Evolutionary conservation across 2,797 vertebrate species (phyloP).

Genomic region (Fringilla coelebs): DNA sequence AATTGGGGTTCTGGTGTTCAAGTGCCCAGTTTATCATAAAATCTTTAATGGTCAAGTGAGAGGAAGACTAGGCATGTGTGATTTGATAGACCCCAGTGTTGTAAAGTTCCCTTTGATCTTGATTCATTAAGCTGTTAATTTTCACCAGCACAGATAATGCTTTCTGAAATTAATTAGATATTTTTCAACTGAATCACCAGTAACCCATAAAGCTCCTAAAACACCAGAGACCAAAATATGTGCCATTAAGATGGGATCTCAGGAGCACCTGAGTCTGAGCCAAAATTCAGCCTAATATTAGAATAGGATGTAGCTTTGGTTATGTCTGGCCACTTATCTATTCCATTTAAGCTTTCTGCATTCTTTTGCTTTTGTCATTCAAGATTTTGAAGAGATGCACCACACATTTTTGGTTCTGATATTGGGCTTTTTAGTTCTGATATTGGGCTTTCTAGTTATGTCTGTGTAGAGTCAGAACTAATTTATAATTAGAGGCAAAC

Average conservation of each 20-base stretch:
- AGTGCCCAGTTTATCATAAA: background rate
- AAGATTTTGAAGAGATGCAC: background rate
- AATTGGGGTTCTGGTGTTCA: background rate
- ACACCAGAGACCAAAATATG: background rate
- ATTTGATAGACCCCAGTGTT: background rate
- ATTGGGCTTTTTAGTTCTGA: background rate
- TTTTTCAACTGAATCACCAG: background rate
- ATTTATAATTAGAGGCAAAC: background rate
- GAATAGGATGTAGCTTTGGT: background rate
- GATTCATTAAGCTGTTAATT: background rate
- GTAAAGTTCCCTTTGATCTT: background rate
- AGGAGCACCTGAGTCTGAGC: background rate
- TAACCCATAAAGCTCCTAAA: background rate
- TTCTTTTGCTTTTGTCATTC: background rate
- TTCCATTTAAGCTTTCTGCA: background rate
- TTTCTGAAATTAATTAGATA: background rate
- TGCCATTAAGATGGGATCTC: background rate
- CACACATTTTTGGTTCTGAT: background rate
- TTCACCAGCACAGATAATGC: background rate
- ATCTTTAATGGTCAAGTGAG: background rate
- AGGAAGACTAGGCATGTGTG: background rate
- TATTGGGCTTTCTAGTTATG: background rate
- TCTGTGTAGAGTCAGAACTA: background rate
- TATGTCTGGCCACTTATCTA: background rate
- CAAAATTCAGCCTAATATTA: background rate